Evolutionary conservation across 2,888 invertebrate genomes (phyloP), one percentile per base, ranked within the genome.

Genomic region (Nomada flava): DNA sequence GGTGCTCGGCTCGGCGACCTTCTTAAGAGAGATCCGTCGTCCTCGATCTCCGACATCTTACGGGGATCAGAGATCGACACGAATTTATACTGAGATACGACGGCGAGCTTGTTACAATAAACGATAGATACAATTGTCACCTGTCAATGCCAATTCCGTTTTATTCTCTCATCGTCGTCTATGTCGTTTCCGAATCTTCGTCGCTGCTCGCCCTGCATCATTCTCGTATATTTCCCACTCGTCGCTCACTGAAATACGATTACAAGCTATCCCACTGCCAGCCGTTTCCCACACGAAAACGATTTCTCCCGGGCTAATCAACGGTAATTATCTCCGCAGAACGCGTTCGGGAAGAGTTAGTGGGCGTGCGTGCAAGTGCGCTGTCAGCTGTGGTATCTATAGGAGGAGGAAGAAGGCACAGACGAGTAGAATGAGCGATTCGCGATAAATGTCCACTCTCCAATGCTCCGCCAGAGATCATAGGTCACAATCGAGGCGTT

Each of bases 1-100:
- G 88, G 84, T 86, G 85, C 84, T 88, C 84, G 86, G 47, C 88
- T 84, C 83, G 84, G 67, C 88, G 88, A 88, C 88, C 88, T 88
- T 88, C 87, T 88, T 88, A 86, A 73, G 79, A 83, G 87, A 88
- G 84, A 88, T 88, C 87, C 84, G 79, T 72, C 86, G 88, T 86
- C 88, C 88, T 86, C 88, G 88, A 88, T 88, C 86, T 87, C 63
- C 36, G 71, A 59, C 69, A 53, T 9, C 42, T 50, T 55, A n/a
- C 20, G 29, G 29, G n/a, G 23, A 50, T 57, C 57, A 18, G n/a
- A 11, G 44, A 73, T 65, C 67, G 44, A 5, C 26, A 23, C 44
- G 55, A 64, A 64, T 26, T 36, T 36, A 15, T 62, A 72, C 62
- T 42, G 55, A 18, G 36, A 71, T 63, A 70, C 5, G 63, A 72